Conservation (phyloP, 2,113 vertebrate species). For the Morone saxatilis region DNA sequence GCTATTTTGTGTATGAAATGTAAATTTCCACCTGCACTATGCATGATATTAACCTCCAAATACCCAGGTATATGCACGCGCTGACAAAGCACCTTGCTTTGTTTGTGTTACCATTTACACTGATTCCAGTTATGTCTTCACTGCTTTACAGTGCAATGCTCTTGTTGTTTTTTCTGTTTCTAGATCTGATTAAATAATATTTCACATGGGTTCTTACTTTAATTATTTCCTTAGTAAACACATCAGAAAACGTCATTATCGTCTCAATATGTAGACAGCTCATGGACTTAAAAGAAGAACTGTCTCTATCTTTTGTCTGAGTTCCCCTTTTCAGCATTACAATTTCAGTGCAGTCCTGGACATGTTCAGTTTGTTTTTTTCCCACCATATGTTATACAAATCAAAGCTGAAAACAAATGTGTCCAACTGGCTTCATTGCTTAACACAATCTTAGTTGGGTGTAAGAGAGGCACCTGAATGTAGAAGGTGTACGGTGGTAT, state of each 20-base stretch:
- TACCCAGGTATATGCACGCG: background rate
- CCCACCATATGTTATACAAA: background rate
- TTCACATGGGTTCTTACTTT: background rate
- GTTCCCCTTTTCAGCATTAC: background rate
- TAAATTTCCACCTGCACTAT: slow-evolving; percentile 40
- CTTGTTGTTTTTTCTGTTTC: slow-evolving; percentile 20
- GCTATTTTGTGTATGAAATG: slow-evolving; percentile 46
- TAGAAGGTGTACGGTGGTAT: too few species aligned
- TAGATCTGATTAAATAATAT: background rate
- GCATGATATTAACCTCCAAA: slow-evolving; percentile 58
- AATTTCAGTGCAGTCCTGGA: background rate
- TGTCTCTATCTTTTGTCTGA: background rate
- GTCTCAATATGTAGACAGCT: background rate
- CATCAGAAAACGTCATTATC: background rate
- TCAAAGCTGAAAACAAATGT: background rate
- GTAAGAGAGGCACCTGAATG: too few species aligned
- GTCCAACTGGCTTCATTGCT: too few species aligned
- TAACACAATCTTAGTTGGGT: too few species aligned
- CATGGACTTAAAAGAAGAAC: background rate
- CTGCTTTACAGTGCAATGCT: background rate
- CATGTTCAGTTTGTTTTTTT: background rate
- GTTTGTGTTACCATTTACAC: slow-evolving; percentile 7
- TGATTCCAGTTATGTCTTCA: background rate
- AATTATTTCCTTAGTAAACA: background rate
- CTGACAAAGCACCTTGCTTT: slow-evolving; percentile 5